These are phyloP conservation scores for Sebastes iracundus DNA, from an alignment of 2,797 vertebrate species.

Conservation along the genomic window DNA sequence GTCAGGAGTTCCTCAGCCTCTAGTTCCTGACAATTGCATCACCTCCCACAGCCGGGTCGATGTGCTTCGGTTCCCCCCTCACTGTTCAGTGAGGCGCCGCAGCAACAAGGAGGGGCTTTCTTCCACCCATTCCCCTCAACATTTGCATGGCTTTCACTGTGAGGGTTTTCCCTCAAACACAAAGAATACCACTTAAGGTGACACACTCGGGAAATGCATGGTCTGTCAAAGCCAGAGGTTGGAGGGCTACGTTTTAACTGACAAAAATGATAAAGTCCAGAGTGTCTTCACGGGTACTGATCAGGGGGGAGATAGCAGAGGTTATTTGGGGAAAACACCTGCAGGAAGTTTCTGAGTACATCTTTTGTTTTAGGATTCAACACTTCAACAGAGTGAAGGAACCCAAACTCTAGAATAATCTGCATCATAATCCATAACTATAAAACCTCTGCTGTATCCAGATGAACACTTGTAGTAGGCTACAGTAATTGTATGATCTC, in stretches of 20 bases:
- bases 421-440: background rate
- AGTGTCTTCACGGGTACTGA: background rate
- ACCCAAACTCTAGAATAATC: background rate
- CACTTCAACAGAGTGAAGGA: background rate
- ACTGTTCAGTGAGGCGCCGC: slow-evolving; percentile 30
- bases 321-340: slow-evolving; percentile 26
- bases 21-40: slow-evolving; percentile 65
- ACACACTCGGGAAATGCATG: background rate
- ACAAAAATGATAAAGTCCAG: background rate
- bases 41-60: slow-evolving; percentile 47
- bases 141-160: slow-evolving; percentile 54
- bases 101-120: slow-evolving; percentile 55
- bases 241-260: background rate
- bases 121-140: slow-evolving; percentile 51
- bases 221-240: background rate
- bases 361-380: slow-evolving; percentile 16
- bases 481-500: background rate
- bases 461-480: background rate
- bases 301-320: background rate
- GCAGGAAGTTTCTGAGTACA: slow-evolving; percentile 6
- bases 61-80: slow-evolving; percentile 43
- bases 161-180: slow-evolving; percentile 63
- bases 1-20: slow-evolving; percentile 72
- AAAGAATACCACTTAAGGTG: background rate
- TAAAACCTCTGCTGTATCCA: background rate